Percentiles rank a stretch among this genome's conserved stretches.
Evolutionary conservation across 2,113 vertebrate species (phyloP).

Genomic region (Chamaetylas fuelleborni): DNA sequence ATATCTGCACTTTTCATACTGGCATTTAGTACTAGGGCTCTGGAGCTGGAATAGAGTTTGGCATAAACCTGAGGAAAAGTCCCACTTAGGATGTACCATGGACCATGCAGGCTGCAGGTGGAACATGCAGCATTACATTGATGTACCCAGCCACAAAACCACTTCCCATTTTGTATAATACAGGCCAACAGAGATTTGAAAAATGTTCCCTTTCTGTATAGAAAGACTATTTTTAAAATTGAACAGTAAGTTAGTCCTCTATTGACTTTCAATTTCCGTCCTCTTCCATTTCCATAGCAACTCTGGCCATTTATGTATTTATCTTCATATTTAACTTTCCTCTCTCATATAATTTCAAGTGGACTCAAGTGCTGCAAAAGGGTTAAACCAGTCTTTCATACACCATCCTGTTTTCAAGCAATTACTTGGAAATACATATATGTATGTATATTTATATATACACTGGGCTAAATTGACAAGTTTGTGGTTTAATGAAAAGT

Average conservation of each 20-base stretch:
- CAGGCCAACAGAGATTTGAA: slow-evolving; percentile 35
- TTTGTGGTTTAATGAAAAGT: slow-evolving; percentile 58
- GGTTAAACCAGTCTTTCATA: slow-evolving; percentile 63
- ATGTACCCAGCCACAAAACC: slow-evolving; percentile 29
- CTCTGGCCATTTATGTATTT: slow-evolving; percentile 75
- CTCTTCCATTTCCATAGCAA: slow-evolving; percentile 76
- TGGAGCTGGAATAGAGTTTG: neutral
- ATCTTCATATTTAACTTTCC: slow-evolving; percentile 72
- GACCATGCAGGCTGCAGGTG: neutral
- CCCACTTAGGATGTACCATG: neutral
- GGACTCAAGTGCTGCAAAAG: slow-evolving; percentile 42
- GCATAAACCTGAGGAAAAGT: neutral
- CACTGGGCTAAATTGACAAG: neutral
- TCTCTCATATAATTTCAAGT: slow-evolving; percentile 61
- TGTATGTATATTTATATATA: neutral
- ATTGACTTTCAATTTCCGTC: slow-evolving; percentile 75
- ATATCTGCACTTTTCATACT: neutral
- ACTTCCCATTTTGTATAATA: slow-evolving; percentile 18
- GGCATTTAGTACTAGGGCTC: neutral
- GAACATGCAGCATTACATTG: neutral
- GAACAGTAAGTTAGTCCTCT: slow-evolving; percentile 70
- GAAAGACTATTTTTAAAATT: slow-evolving; percentile 63
- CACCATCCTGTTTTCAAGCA: slow-evolving; percentile 54
- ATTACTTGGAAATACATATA: slow-evolving; percentile 35
- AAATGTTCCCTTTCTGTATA: slow-evolving; percentile 45